Evolutionary conservation across 2,888 invertebrate genomes (phyloP), one percentile per base, ranked within the genome.

Genomic region (Eupsilia transversa): DNA sequence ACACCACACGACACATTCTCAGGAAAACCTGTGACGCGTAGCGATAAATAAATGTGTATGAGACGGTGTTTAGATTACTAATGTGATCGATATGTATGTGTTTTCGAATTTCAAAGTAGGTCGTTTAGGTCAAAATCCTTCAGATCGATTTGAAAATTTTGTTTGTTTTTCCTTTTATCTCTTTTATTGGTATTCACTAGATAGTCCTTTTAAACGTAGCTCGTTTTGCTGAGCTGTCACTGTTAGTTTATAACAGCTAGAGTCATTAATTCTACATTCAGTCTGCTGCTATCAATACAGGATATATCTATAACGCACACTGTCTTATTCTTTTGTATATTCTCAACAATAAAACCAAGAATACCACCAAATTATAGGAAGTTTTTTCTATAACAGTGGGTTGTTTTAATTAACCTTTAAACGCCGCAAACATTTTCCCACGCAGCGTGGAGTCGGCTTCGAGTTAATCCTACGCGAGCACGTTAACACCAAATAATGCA

Each of bases 401-500:
- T 23, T 57, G 60, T 76, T 76, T 74, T 74, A 70, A 80, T 75
- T 74, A 67, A 76, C 74, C 67, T 72, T 70, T 79, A 64, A 73
- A 49, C 52, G 57, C 59, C 33, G 61, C 35, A 43, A 79, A 78
- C 67, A 67, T 81, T 88, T 88, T 87, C 83, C 87, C 88, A 88
- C 88, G 83, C 86, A 77, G 65, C 70, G 66, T 61, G 71, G 56
- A 46, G 74, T 56, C 79, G 61, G 73, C 72, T 52, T 59, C 69
- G 65, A 71, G 71, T 83, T 85, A 83, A 87, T 82, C 87, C 80
- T 84, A 78, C 87, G 82, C 86, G 71, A 79, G 85, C 85, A 66
- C 87, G 86, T 89, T 89, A 88, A 87, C 89, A 89, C 87, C 87
- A 85, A 87, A 88, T 89, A 89, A 88, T 87, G 83, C 86, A 85